Base-by-base conservation (phyloP, 92 coral and sea anemone genomes). In the Palythoa grandiflora region DNA sequence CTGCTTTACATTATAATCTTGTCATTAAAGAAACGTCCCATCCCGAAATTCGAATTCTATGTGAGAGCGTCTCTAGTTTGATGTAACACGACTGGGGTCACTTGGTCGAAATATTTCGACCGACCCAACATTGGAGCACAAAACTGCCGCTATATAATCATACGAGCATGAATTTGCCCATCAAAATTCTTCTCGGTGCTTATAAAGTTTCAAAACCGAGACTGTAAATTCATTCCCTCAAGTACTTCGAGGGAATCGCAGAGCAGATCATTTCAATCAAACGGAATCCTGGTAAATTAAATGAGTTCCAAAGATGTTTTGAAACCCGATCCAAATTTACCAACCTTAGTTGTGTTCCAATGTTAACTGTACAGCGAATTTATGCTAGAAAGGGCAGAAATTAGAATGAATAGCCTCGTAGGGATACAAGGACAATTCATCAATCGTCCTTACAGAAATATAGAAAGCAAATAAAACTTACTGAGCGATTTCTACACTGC, bases 401-500 rank as follows among this genome's bases (percentile, higher is more conserved):
- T 59, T 75, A 55, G 59, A 77, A 73, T 74, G 88, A 83, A 55
- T 78, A 53, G 48, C 61, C 90, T 80, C 78, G 84, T 88, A 52
- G 87, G 36, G 55, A 78, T 78, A 84, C 79, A 55, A 84, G 83
- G 88, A 61, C 68, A 84, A 83, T 90, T 84, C 83, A 52, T 84
- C 71, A 83, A 90, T 40, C 75, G 80, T 84, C 83, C 75, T 78
- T 77, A 68, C 83, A 79, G 65, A 76, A 87, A 88, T 85, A 87
- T 86, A 78, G 54, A 92, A 90, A 89, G 81, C 91, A 90, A 87
- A 79, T 77, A 86, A 39, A 61, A 96, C 98, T 93, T 85, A 97
- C 99, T 95, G 96, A 71, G 99, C 98, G 52, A 97, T 94, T 85
- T 97, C 99, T 50, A 97, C 97, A 87, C 96, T 95, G 63, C 99